Conservation (phyloP, 2,888 invertebrate genomes). For the Stegana nigrithorax region DNA sequence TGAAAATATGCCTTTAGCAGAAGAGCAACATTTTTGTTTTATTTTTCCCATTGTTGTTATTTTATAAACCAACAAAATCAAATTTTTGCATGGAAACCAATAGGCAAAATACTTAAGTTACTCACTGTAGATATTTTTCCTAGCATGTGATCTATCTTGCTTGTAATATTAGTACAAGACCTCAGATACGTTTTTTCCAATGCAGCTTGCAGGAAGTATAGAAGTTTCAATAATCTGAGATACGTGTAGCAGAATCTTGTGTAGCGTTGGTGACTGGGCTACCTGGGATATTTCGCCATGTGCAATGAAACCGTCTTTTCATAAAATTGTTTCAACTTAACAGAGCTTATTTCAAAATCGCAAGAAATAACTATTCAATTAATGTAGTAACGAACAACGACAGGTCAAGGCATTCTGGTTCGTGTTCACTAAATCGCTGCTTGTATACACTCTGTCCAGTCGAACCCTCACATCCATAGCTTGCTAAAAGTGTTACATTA, state of each 20-base stretch:
- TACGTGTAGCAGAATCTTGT: not conserved
- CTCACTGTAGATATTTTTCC: too few species aligned
- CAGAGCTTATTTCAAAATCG: not conserved
- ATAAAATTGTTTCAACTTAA: not conserved
- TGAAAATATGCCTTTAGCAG: too few species aligned
- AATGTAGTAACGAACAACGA: not conserved
- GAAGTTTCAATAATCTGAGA: not conserved
- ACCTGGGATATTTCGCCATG: too few species aligned
- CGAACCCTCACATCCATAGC: not conserved
- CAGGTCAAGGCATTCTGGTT: not conserved
- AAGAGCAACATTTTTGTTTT: too few species aligned
- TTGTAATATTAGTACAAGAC: too few species aligned
- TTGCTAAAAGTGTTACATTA: not conserved
- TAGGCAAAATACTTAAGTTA: too few species aligned
- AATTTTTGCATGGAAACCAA: too few species aligned
- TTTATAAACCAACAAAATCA: too few species aligned
- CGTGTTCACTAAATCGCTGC: not conserved
- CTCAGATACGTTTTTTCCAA: not conserved
- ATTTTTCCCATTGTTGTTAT: too few species aligned
- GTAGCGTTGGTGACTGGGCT: not conserved
- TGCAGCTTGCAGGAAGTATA: not conserved
- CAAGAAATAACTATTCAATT: not conserved
- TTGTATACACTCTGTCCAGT: not conserved
- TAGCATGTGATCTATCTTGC: too few species aligned
- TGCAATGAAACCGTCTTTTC: too few species aligned